Evolutionary conservation across 2,797 vertebrate genomes (phyloP).

Genomic region (Myripristis jacobus): DNA sequence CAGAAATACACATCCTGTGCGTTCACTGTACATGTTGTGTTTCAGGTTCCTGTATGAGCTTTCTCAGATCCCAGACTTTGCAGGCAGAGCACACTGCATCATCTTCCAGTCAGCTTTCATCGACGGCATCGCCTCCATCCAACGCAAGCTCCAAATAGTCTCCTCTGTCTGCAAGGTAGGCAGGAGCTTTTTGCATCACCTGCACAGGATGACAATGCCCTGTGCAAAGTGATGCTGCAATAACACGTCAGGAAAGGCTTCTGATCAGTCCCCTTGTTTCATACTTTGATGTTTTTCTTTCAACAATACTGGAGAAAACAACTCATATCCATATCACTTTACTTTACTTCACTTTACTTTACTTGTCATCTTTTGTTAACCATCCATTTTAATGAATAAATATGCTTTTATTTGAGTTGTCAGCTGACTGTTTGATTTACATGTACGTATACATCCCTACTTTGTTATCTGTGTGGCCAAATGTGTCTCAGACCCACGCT

Average conservation of each 20-base stretch:
- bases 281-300: not conserved
- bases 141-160: constrained; percentile 87
- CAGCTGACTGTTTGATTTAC: no score
- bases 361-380: no score
- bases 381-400: no score
- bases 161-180: constrained; percentile 87
- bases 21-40: not conserved
- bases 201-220: not conserved
- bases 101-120: constrained; percentile 92
- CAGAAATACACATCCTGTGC: not conserved
- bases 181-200: not conserved
- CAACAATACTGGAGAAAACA: not conserved
- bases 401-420: no score
- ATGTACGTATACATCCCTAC: no score
- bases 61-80: constrained; percentile 94
- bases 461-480: no score
- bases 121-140: constrained; percentile 87
- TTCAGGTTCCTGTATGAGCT: constrained; percentile 95
- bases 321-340: no score
- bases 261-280: not conserved
- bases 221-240: not conserved
- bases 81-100: constrained; percentile 90
- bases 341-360: no score
- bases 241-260: not conserved
- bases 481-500: no score